phyloP scores from a whole-genome alignment of 2,888 invertebrate genomes.

The Nemoura dubitans region DNA sequence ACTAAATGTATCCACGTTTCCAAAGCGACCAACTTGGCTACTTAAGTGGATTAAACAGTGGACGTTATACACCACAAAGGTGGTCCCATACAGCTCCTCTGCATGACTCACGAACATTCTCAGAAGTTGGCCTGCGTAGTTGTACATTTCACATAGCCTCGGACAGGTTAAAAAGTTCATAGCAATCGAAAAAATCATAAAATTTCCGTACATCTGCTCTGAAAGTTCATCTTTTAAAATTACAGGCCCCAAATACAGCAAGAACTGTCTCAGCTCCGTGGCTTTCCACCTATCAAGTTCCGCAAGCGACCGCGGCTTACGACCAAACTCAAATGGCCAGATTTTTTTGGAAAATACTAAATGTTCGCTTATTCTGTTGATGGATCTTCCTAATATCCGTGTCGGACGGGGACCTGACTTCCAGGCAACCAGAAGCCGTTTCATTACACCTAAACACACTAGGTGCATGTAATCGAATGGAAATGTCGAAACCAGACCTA shows the following conservation, averaged over 20 bases:
- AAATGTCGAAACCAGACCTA: slow-evolving; percentile 43
- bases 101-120: too few relatives aligned
- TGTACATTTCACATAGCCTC: background rate
- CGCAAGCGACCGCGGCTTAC: slow-evolving; percentile 53
- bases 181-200: slow-evolving; percentile 40
- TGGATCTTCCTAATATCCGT: slow-evolving; percentile 21
- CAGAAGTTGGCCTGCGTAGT: background rate
- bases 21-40: slow-evolving; percentile 50
- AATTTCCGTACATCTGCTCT: background rate
- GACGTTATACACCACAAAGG: too few relatives aligned
- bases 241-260: slow-evolving; percentile 54
- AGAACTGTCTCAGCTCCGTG: slow-evolving; percentile 54
- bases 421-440: slow-evolving; percentile 47
- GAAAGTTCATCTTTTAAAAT: slow-evolving; percentile 50
- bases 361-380: background rate
- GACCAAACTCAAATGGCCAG: slow-evolving; percentile 52
- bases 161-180: background rate
- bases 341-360: background rate
- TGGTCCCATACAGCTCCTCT: too few relatives aligned
- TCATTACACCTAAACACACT: slow-evolving; percentile 47
- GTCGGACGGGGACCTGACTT: slow-evolving; percentile 39
- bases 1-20: slow-evolving; percentile 51
- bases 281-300: slow-evolving; percentile 54
- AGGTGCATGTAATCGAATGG: slow-evolving; percentile 50
- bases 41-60: background rate